phyloP scores from a whole-genome alignment of 2,888 invertebrate species.

The Aquatica leii region DNA sequence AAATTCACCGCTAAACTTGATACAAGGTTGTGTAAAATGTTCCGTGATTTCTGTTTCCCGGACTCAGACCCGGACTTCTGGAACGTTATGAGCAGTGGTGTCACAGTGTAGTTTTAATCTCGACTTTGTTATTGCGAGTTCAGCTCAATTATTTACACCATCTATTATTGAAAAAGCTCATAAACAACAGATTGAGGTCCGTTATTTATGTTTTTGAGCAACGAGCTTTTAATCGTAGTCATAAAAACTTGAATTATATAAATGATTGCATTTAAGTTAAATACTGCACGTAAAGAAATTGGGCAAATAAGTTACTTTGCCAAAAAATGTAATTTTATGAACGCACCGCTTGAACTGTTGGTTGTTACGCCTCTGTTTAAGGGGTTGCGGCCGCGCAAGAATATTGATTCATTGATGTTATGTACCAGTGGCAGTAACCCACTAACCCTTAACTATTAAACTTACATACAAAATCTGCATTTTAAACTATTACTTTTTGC shows the following conservation, averaged over 20 bases:
- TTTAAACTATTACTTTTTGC: neutral
- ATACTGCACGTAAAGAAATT: no score
- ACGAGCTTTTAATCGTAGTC: no score
- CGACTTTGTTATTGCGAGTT: no score
- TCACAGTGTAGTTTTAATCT: no score
- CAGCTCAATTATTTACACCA: no score
- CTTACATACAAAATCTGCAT: neutral
- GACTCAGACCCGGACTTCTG: constrained; percentile 38
- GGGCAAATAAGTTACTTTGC: neutral
- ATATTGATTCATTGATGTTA: constrained; percentile 38
- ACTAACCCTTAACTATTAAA: constrained; percentile 21
- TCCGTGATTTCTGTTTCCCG: constrained; percentile 34
- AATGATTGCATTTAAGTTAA: no score
- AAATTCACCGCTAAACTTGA: neutral
- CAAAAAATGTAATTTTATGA: neutral
- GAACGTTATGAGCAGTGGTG: constrained; percentile 36
- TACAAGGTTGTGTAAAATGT: constrained; percentile 12
- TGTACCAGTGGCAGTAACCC: constrained; percentile 29
- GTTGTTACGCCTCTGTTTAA: constrained; percentile 32
- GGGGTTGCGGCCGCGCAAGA: constrained; percentile 40
- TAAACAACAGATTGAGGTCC: no score
- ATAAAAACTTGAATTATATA: no score
- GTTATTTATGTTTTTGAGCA: no score
- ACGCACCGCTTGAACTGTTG: neutral
- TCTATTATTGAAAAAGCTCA: no score